Evolutionary conservation across 2,797 vertebrate genomes (phyloP).

Genomic region (Microchirus variegatus): DNA sequence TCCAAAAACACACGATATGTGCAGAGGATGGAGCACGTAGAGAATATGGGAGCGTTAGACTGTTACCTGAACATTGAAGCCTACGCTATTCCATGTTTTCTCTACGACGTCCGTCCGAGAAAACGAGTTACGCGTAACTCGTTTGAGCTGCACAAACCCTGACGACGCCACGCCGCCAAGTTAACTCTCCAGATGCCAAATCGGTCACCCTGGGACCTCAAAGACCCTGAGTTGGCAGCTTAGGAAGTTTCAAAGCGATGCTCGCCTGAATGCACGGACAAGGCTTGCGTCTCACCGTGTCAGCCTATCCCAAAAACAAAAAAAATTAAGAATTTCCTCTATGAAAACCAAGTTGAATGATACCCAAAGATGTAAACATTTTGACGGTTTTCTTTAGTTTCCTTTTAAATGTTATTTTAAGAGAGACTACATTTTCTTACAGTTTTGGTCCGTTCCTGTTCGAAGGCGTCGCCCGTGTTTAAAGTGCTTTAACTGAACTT

Average conservation of each 20-base stretch:
- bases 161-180: constrained; percentile 44
- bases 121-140: constrained; percentile 18
- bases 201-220: constrained; percentile 50
- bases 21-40: constrained; percentile 30
- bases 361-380: constrained; percentile 81
- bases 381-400: constrained; percentile 75
- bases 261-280: constrained; percentile 25
- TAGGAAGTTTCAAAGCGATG: constrained; percentile 31
- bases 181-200: constrained; percentile 69
- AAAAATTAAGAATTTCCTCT: constrained; percentile 57
- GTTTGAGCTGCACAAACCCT: constrained; percentile 27
- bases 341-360: constrained; percentile 76
- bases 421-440: constrained; percentile 18
- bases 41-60: constrained; percentile 53
- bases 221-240: constrained; percentile 48
- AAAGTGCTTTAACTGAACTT: constrained; percentile 73
- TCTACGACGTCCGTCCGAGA: constrained; percentile 28
- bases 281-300: constrained; percentile 40
- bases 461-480: constrained; percentile 51
- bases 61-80: constrained; percentile 17
- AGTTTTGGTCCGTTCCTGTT: constrained; percentile 59
- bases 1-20: constrained; percentile 9
- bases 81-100: constrained; percentile 21
- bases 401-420: constrained; percentile 45
- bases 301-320: constrained; percentile 69